These are phyloP conservation scores for Osmerus eperlanus DNA, from an alignment of 2,113 vertebrate species.

Conservation along the genomic window DNA sequence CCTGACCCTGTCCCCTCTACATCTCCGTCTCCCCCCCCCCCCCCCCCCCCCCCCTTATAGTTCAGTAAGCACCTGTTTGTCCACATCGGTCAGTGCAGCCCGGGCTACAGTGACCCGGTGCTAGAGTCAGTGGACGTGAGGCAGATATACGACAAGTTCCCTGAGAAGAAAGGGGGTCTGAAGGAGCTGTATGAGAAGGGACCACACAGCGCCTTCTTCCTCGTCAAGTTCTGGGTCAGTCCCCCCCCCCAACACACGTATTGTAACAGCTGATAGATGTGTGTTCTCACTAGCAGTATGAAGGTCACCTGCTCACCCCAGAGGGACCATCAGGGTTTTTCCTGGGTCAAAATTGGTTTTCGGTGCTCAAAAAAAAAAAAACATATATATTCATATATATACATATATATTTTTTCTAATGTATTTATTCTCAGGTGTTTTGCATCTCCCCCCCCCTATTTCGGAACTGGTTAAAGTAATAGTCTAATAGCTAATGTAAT, in stretches of 20 bases:
- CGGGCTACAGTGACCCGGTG: conserved; percentile 79
- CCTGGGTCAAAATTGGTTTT: no score
- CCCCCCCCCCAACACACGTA: neutral
- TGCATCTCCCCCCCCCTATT: no score
- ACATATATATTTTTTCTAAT: no score
- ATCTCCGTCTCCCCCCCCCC: neutral
- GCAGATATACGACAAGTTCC: conserved; percentile 86
- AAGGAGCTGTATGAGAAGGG: conserved; percentile 85
- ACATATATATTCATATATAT: no score
- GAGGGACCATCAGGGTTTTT: no score
- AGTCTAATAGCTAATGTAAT: no score
- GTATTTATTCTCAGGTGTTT: no score
- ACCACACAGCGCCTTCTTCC: conserved; percentile 82
- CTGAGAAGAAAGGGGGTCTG: conserved; percentile 82
- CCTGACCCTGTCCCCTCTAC: neutral
- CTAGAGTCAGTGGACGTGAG: conserved; percentile 81
- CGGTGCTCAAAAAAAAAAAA: no score
- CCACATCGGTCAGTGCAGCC: conserved; percentile 83
- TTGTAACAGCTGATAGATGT: neutral
- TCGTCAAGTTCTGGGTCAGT: conserved; percentile 84
- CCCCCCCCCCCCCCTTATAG: conserved; percentile 49
- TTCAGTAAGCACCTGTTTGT: conserved; percentile 88
- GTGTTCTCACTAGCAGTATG: no score
- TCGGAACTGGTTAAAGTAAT: no score
- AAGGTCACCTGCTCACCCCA: no score